Conservation (phyloP, 2,888 invertebrate genomes). For the Nomada fucata region DNA sequence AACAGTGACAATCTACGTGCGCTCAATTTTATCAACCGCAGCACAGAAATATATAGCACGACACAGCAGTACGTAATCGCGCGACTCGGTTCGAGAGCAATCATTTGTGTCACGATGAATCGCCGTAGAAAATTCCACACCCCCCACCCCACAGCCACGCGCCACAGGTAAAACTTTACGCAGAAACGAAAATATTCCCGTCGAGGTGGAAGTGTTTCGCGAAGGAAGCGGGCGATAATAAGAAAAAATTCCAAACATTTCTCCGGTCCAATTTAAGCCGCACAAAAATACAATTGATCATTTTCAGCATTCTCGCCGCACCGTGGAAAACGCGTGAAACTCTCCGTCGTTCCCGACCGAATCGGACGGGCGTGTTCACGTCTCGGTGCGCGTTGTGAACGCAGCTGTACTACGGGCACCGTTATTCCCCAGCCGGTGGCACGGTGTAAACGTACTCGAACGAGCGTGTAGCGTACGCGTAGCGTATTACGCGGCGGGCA, state of each 20-base stretch:
- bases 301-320: too few relatives aligned
- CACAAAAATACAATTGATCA: too few relatives aligned
- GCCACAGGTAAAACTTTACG: too few relatives aligned
- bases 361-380: neutral
- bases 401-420: conserved; percentile 68
- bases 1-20: neutral
- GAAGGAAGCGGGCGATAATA: too few relatives aligned
- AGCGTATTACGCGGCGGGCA: conserved; percentile 43
- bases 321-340: neutral
- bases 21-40: neutral
- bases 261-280: too few relatives aligned
- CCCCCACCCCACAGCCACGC: too few relatives aligned
- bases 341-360: neutral
- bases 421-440: conserved; percentile 62
- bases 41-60: neutral
- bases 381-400: conserved; percentile 36
- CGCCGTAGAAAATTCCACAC: too few relatives aligned
- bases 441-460: conserved; percentile 49
- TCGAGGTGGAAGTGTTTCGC: too few relatives aligned
- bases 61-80: neutral
- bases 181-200: too few relatives aligned
- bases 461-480: conserved; percentile 51
- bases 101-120: too few relatives aligned
- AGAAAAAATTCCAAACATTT: too few relatives aligned
- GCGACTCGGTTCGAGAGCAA: too few relatives aligned